Conservation (phyloP, 2,113 vertebrate species). For the Phaethon lepturus region DNA sequence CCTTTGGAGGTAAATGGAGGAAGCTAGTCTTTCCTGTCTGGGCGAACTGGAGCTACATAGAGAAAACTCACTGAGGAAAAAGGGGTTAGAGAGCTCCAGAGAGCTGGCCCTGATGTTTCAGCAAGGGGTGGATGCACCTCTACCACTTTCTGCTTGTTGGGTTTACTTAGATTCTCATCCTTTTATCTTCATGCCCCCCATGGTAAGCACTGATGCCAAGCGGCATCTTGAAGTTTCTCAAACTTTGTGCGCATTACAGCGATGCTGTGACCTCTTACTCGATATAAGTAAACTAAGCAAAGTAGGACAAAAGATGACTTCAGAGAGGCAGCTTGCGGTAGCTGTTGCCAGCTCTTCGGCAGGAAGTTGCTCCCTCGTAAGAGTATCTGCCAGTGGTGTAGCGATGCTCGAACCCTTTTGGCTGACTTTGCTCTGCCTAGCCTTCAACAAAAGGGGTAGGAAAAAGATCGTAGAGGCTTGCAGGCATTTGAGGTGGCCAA, state of each 20-base stretch:
- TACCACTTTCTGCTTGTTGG: neutral
- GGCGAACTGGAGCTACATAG: accelerated
- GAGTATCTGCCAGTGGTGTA: neutral
- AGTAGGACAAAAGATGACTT: neutral
- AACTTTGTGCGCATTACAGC: accelerated
- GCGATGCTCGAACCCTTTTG: constrained; percentile 1
- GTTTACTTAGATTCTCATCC: neutral
- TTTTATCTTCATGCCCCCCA: neutral
- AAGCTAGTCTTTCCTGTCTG: neutral
- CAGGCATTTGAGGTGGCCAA: constrained; percentile 45
- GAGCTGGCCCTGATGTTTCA: accelerated
- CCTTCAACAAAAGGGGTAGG: neutral
- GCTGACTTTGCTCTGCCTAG: neutral
- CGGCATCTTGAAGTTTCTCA: neutral
- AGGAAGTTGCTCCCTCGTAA: neutral
- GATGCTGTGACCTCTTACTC: neutral
- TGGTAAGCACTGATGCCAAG: neutral
- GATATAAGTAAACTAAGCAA: neutral
- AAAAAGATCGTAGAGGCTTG: neutral
- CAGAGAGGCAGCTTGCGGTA: neutral
- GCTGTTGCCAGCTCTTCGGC: neutral
- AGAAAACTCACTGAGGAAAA: neutral
- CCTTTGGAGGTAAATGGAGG: neutral
- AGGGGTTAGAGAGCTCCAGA: neutral
- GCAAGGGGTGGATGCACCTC: neutral